Percentiles rank a stretch among this genome's conserved stretches.
These are phyloP conservation scores for Cylindroiulus punctatus DNA, from an alignment of 2,888 invertebrate species.

Conservation along the genomic window DNA sequence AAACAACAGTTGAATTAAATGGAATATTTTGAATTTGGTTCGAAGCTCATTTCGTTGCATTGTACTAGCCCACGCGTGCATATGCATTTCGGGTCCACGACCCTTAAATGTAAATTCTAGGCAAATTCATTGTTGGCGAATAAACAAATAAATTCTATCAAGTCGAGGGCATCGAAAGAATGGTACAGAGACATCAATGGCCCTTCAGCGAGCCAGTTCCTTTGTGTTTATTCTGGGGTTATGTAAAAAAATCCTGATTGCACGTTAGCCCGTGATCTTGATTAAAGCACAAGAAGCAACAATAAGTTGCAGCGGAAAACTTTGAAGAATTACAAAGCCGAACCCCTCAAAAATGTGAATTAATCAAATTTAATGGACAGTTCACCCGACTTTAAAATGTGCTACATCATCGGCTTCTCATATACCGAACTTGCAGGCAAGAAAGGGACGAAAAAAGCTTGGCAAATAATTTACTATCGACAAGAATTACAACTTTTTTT, in stretches of 20 bases:
- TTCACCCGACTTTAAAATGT: constrained; percentile 38
- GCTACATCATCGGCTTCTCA: constrained; percentile 45
- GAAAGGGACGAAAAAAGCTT: constrained; percentile 40
- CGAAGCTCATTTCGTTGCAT: background rate
- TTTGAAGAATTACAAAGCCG: constrained; percentile 34
- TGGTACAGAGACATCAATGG: constrained; percentile 44
- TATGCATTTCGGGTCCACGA: constrained; percentile 38
- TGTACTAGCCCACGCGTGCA: background rate
- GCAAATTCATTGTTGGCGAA: constrained; percentile 31
- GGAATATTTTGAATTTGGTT: background rate
- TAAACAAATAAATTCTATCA: constrained; percentile 40
- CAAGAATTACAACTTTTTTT: constrained; percentile 33
- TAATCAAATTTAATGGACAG: constrained; percentile 47
- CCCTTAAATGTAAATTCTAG: constrained; percentile 47
- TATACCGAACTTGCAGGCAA: background rate
- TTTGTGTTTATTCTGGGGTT: constrained; percentile 38
- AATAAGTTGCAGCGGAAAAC: constrained; percentile 25
- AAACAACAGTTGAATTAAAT: background rate
- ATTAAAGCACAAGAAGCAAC: constrained; percentile 34
- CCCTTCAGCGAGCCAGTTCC: constrained; percentile 16
- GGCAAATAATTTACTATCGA: constrained; percentile 43
- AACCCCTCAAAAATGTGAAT: constrained; percentile 47
- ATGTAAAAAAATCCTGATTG: constrained; percentile 44
- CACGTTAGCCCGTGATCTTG: constrained; percentile 44
- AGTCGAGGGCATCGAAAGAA: constrained; percentile 43